Evolutionary conservation across 1,140 invertebrate genomes (phyloP).

Genomic region (Cotesia typhae): DNA sequence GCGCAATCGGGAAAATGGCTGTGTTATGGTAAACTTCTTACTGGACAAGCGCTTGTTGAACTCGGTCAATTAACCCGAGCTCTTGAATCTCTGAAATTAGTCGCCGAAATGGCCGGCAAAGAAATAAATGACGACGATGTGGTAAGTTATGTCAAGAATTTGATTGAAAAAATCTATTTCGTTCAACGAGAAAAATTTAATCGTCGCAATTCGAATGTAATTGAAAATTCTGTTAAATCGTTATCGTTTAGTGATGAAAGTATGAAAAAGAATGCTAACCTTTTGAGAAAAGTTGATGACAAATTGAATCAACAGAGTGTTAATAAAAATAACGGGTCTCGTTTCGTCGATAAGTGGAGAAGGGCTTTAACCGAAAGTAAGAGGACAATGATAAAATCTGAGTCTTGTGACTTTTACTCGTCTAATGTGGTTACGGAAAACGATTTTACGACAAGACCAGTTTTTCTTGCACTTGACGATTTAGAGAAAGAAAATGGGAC

Average conservation of each 20-base stretch:
- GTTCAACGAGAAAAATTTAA: slow-evolving; percentile 29
- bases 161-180: slow-evolving; percentile 43
- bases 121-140: slow-evolving; percentile 41
- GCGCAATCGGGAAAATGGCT: slow-evolving; percentile 50
- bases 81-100: slow-evolving; percentile 41
- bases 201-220: not conserved
- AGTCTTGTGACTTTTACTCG: not conserved
- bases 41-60: slow-evolving; percentile 44
- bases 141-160: slow-evolving; percentile 46
- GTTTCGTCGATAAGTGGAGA: slow-evolving; percentile 17
- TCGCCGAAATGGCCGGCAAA: slow-evolving; percentile 39
- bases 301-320: too few species aligned
- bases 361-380: not conserved
- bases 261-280: too few species aligned
- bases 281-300: too few species aligned
- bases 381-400: not conserved
- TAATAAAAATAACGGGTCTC: not conserved
- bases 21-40: slow-evolving; percentile 47
- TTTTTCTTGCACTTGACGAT: too few species aligned
- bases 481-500: too few species aligned
- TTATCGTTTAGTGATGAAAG: too few species aligned
- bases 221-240: not conserved
- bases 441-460: too few species aligned
- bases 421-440: not conserved
- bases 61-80: slow-evolving; percentile 43